phyloP scores from a whole-genome alignment of 92 coral and sea anemone genomes.

The Actinernus sp. region DNA sequence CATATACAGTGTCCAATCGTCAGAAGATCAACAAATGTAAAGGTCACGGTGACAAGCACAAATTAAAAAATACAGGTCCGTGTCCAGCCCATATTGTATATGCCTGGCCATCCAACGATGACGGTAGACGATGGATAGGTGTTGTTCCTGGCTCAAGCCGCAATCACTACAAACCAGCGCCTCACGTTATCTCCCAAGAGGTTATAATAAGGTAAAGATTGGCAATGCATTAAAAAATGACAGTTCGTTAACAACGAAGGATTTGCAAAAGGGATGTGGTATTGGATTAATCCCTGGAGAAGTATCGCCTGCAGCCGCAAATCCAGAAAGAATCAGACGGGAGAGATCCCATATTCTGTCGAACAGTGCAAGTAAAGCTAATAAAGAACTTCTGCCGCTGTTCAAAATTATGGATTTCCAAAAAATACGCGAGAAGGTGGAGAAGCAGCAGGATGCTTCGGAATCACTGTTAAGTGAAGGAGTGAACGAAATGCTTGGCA shows the following conservation, averaged over 20 bases:
- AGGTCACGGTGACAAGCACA: too few relatives aligned
- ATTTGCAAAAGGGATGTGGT: conserved; percentile 48
- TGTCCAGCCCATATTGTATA: too few relatives aligned
- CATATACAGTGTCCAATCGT: too few relatives aligned
- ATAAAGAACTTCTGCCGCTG: conserved; percentile 15
- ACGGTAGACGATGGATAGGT: too few relatives aligned
- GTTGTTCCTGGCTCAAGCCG: conserved; percentile 7
- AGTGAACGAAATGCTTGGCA: conserved; percentile 51
- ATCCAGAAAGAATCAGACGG: conserved; percentile 37
- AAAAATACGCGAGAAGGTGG: too few relatives aligned
- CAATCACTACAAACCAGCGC: too few relatives aligned
- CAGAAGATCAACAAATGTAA: too few relatives aligned
- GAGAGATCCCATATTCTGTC: conserved; percentile 1
- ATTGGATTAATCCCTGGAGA: conserved; percentile 55
- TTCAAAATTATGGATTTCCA: conserved; percentile 20
- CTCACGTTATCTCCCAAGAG: too few relatives aligned
- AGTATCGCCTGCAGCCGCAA: conserved; percentile 39
- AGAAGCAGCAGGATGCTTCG: too few relatives aligned
- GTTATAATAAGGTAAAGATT: conserved; percentile 21
- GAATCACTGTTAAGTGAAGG: too few relatives aligned
- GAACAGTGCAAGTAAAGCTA: background rate
- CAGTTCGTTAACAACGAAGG: conserved; percentile 31
- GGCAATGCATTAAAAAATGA: conserved; percentile 9
- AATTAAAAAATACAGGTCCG: too few relatives aligned
- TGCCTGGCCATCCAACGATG: too few relatives aligned